Base-by-base conservation (phyloP, 2,113 vertebrate species). In the Tichodroma muraria region DNA sequence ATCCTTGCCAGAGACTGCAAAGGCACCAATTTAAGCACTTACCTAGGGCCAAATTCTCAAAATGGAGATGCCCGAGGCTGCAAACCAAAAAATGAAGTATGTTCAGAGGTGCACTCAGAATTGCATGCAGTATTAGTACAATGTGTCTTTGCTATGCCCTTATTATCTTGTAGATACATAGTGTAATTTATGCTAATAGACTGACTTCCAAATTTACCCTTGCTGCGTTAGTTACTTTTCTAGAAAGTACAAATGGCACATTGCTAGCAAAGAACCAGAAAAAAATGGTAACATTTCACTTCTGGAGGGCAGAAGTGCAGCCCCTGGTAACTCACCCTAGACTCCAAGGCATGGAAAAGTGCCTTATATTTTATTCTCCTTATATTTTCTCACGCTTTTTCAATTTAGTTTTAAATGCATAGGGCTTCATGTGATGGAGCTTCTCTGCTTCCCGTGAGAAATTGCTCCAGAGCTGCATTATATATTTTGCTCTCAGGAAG, bases 161-260 rank as follows among this genome's bases (percentile, higher is more conserved):
- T 96, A 96, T 96, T 96, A 96, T 71, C 91, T 88, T 92, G 85
- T 95, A 93, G 94, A 93, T 94, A 93, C 92, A 94, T 94, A 71
- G 91, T 78, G 75, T 93, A 92, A 96, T 95, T 96, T 93, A 96
- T 97, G 97, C 94, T 96, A 97, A 96, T 97, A 92, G 92, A 84
- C 82, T 90, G 77, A 88, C 83, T 94, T 90, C 85, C 75, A 94
- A 95, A 93, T 96, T 97, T 91, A 95, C 94, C 96, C 94, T 96
- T 96, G 95, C 85, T 86, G 40, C 64, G 94, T 83, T 97, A 96
- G 87, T 92, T 95, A 93, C 94, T 93, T 94, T 82, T 95, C 82
- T 65, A 93, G 92, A 94, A 94, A 95, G 88, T 92, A 90, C 50
- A 95, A 84, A 59, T 82, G 75, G 45, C 66, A 91, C 52, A 65